Base-by-base conservation (phyloP, 2,113 vertebrate species). In the Aphelocoma coerulescens region DNA sequence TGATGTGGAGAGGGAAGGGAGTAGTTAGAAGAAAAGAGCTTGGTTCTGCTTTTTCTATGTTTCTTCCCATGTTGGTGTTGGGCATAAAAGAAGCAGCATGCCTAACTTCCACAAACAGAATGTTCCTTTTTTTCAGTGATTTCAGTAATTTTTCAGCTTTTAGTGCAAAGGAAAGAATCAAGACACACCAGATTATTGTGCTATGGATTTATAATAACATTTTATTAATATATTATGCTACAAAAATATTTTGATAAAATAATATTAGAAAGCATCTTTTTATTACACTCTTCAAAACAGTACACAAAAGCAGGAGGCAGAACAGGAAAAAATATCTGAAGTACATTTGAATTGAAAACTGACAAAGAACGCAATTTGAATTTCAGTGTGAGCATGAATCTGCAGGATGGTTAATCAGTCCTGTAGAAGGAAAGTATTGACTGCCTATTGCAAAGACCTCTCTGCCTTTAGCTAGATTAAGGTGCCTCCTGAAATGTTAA, bases 191-290 rank as follows among this genome's bases (percentile, higher is more conserved):
- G 39, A 62, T 88, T 90, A 54, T 86, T 73, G 48, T 90, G 84
- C 96, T 96, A 90, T 88, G 88, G 88, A 96, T 97, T 97, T 95
- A 97, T 97, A 97, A 97, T 95, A 95, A 97, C 94, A 91, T 97
- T 98, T 98, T 98, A 98, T 98, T 98, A 97, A 98, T 98, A 98
- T 98, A 98, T 98, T 98, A 98, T 88, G 96, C 98, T 98, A 98
- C 98, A 98, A 98, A 98, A 98, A 98, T 98, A 98, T 98, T 98
- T 98, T 97, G 97, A 97, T 97, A 98, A 98, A 98, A 98, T 98
- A 98, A 98, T 96, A 98, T 98, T 98, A 98, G 95, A 98, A 98
- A 98, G 94, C 95, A 98, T 98, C 96, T 98, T 96, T 98, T 97
- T 93, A 95, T 97, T 97, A 97, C 96, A 98, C 91, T 97, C 96